Conservation (phyloP, 2,888 invertebrate species). For the Phytoseiulus persimilis region DNA sequence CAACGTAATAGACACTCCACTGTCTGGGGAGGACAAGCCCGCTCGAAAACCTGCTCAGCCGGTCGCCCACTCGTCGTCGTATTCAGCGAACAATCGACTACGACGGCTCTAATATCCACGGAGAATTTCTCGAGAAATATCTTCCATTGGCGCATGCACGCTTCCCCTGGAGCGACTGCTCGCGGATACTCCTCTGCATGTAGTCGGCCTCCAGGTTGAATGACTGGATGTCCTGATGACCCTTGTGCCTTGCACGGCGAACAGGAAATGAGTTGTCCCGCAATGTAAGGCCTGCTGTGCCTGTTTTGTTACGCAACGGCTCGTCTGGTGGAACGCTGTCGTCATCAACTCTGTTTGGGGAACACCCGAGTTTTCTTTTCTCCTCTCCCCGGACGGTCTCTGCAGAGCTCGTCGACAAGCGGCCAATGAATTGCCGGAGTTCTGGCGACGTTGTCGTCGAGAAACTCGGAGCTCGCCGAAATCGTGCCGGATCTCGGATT, state of each 20-base stretch:
- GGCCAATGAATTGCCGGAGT: too few species aligned
- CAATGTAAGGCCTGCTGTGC: neutral
- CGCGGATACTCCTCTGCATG: neutral
- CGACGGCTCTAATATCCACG: too few species aligned
- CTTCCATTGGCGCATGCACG: neutral
- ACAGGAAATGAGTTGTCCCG: neutral
- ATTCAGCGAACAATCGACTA: too few species aligned
- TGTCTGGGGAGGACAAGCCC: neutral
- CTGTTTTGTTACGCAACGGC: neutral
- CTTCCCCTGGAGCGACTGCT: neutral
- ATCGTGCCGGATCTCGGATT: too few species aligned
- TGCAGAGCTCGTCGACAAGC: too few species aligned
- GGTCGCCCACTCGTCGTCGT: neutral
- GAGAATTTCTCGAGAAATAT: neutral
- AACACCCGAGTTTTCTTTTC: neutral
- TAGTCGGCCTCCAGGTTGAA: neutral
- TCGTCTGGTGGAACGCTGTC: neutral
- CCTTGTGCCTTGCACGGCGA: neutral
- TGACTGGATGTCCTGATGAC: neutral
- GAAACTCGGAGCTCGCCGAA: too few species aligned
- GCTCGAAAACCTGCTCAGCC: neutral
- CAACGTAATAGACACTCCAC: neutral
- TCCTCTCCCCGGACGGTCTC: neutral
- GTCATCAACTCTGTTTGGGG: neutral
- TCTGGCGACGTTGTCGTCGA: too few species aligned